These are phyloP conservation scores for Bacillus rossius DNA, from an alignment of 1,140 invertebrate genomes.

Conservation along the genomic window DNA sequence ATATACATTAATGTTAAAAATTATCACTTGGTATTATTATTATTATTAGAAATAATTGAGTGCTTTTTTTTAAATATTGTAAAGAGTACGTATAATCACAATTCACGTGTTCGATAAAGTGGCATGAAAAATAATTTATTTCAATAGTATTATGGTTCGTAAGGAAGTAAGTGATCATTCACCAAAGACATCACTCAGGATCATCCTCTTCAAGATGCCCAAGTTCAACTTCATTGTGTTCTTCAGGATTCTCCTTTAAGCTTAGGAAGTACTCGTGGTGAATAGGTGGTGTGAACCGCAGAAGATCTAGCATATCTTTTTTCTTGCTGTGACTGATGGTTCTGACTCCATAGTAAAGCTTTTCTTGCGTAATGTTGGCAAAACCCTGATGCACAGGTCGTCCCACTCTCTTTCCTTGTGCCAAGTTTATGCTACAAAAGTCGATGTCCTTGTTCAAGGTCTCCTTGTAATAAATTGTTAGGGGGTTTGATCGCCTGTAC, in stretches of 20 bases:
- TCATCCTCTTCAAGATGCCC: no score
- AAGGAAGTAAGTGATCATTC: no score
- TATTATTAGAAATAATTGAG: no score
- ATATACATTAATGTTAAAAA: no score
- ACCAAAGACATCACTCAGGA: no score
- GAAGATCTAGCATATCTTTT: neutral
- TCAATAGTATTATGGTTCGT: no score
- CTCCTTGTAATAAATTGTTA: slow-evolving; percentile 14
- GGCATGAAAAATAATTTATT: no score
- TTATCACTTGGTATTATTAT: no score
- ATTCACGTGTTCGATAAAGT: no score
- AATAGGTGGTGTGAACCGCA: neutral
- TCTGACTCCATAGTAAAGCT: neutral
- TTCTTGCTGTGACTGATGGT: neutral
- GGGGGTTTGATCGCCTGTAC: slow-evolving; percentile 8
- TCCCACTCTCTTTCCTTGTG: neutral
- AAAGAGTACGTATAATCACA: no score
- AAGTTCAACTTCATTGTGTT: no score
- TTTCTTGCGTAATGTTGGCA: neutral
- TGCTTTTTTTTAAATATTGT: no score
- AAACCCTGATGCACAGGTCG: neutral
- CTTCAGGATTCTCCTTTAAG: neutral
- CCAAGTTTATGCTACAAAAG: neutral
- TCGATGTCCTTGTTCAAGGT: slow-evolving; percentile 8
- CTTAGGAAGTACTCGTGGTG: neutral